Evolutionary conservation across 2,797 vertebrate species (phyloP), one percentile per base, ranked within the genome.

Genomic region (Sciurus vulgaris): DNA sequence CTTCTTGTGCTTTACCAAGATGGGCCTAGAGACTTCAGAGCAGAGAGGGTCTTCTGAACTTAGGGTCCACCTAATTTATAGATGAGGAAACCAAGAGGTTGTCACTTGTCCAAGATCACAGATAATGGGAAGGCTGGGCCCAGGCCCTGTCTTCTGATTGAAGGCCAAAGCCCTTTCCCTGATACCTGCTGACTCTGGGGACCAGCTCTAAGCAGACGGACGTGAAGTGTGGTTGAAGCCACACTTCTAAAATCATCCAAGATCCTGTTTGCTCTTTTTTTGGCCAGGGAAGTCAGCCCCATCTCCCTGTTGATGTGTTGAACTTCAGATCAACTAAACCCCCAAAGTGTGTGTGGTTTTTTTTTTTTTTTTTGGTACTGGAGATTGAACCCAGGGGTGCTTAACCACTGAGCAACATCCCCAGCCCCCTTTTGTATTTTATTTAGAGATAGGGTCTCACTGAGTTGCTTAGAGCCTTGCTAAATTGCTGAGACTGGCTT

Each of bases 31-130:
- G 38, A 81, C 72, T 73, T 63, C 22, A 61, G 54, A 84, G 70
- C 44, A 73, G 61, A 89, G 51, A 79, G 77, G 93, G 51, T 85
- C 69, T 83, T 82, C 70, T 7, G 41, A 86, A 89, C 24, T 26
- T 86, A 26, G 41, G 83, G 78, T 28, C 65, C 49, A 8, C 65
- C 35, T 54, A 24, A 77, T 89, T 94, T 96, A 78, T 38, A 82
- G 72, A 56, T 38, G 47, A 85, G 35, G 73, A 90, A 41, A 81
- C 87, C 11, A 76, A 89, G 54, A 38, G 35, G 65, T 26, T 30
- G n/a, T 73, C 38, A 7, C 24, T 61, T 20, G 70, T 69, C 20
- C 8, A 28, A 38, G 76, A n/a, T 73, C 54, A 17, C 26, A 47
- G 56, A 22, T 7, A 44, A 73, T 5, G 8, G 49, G 47, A n/a